Evolutionary conservation across 1,140 invertebrate genomes (phyloP), one percentile per base, ranked within the genome.

Genomic region (Choristoneura fumiferana): DNA sequence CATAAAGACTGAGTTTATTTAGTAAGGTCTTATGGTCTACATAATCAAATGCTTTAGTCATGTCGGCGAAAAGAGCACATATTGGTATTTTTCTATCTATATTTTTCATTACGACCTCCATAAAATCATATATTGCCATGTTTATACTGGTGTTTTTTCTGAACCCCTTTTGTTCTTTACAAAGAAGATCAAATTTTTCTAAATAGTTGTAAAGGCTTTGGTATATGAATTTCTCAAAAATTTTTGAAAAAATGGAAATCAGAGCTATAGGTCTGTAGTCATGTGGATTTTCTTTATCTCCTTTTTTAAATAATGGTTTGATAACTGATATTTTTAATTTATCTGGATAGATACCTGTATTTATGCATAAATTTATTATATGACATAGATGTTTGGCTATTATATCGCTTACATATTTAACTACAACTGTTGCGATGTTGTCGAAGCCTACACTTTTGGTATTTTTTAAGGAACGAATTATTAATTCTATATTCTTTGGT

Each of bases 21-120:
- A n/a, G n/a, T n/a, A n/a, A n/a, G n/a, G n/a, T n/a, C n/a, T n/a
- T n/a, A 45, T 62, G 57, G 2, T 58, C 9, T 8, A 68, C 59
- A 43, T 37, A 58, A 34, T 65, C 60, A 37, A 65, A 69, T 8
- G 62, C 66, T 18, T 64, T 53, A 0, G 62, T 55, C 62, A 68
- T 64, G 35, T 68, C 62, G 9, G 18, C 36, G 14, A 52, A 68
- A n/a, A 68, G 38, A 17, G 66, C 56, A 56, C 57, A 64, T 1
- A 65, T 53, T n/a, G 62, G 57, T 15, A n/a, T 63, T 35, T 52
- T 63, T 6, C 54, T 56, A 57, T 69, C 62, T 35, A 69, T 12
- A 40, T 52, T 61, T 34, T 12, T 55, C 8, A 52, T 58, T 18
- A 65, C 43, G n/a, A n/a, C 40, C 13, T 53, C 2, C 12, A 56